These are phyloP conservation scores for Odobenus rosmarus DNA, from an alignment of 2,113 vertebrate species.

Conservation along the genomic window DNA sequence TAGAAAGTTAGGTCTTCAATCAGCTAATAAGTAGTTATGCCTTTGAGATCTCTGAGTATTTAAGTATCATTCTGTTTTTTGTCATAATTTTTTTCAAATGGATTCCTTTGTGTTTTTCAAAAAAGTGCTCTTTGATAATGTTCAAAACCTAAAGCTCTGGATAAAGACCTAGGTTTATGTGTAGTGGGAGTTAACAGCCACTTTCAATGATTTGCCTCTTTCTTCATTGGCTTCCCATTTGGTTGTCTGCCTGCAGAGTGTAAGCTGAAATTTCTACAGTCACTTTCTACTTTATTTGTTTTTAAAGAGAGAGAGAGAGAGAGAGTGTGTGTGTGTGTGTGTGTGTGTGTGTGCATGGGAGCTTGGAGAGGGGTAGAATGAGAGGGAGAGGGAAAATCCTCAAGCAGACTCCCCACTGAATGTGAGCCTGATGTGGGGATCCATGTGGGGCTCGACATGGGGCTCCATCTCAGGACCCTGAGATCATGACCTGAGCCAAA, in stretches of 20 bases:
- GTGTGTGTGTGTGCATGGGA: no score
- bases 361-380: no score
- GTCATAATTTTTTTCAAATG: not conserved
- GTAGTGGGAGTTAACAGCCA: not conserved
- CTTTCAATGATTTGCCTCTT: not conserved
- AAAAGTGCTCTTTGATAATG: not conserved
- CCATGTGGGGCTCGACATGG: not conserved
- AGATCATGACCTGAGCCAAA: not conserved
- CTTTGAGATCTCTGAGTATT: not conserved
- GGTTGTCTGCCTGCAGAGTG: not conserved
- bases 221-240: not conserved
- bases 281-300: not conserved
- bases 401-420: not conserved
- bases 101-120: constrained; percentile 30
- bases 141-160: not conserved
- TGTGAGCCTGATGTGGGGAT: not conserved
- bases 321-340: not conserved
- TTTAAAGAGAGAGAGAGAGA: not conserved
- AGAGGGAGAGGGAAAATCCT: not conserved
- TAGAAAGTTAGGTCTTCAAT: not conserved
- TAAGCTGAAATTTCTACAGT: not conserved
- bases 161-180: not conserved
- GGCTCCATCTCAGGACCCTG: not conserved
- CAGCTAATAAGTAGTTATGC: not conserved
- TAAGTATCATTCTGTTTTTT: not conserved